Evolutionary conservation across 2,888 invertebrate species (phyloP).

Genomic region (Xylophagus ater): DNA sequence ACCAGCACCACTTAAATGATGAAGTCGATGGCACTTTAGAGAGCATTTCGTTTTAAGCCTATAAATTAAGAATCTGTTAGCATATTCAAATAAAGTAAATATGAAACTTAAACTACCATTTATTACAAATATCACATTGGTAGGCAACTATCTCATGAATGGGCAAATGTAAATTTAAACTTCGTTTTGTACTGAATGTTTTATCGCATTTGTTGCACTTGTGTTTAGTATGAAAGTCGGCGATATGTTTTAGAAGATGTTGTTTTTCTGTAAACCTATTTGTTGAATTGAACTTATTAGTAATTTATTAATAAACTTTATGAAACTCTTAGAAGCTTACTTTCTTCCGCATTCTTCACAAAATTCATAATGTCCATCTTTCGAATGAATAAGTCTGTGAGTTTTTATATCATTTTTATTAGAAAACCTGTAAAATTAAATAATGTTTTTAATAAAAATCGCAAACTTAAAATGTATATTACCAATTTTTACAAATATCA

Average conservation of each 20-base stretch:
- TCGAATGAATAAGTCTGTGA: slow-evolving; percentile 19
- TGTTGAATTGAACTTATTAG: slow-evolving; percentile 2
- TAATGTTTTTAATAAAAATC: too few relatives aligned
- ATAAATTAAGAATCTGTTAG: too few relatives aligned
- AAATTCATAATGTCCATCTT: slow-evolving; percentile 15
- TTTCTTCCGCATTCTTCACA: slow-evolving; percentile 21
- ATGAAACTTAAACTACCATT: slow-evolving; percentile 19
- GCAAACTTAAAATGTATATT: too few relatives aligned
- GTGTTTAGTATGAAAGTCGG: slow-evolving; percentile 13
- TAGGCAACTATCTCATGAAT: slow-evolving; percentile 20
- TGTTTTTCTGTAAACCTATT: slow-evolving; percentile 16
- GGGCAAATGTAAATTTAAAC: slow-evolving; percentile 20
- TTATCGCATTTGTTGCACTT: slow-evolving; percentile 20
- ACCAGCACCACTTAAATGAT: too few relatives aligned
- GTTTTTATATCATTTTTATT: slow-evolving; percentile 17
- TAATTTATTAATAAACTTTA: not conserved
- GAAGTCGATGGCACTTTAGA: too few relatives aligned
- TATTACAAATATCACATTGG: slow-evolving; percentile 19
- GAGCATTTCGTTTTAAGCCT: too few relatives aligned
- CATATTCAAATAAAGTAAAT: too few relatives aligned
- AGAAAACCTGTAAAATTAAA: too few relatives aligned
- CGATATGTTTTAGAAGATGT: slow-evolving; percentile 15
- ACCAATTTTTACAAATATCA: too few relatives aligned
- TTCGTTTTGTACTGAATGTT: slow-evolving; percentile 19
- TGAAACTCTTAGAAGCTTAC: too few relatives aligned